These are phyloP conservation scores for Dendrocincla fuliginosa DNA, from an alignment of 2,797 vertebrate genomes.

Conservation along the genomic window DNA sequence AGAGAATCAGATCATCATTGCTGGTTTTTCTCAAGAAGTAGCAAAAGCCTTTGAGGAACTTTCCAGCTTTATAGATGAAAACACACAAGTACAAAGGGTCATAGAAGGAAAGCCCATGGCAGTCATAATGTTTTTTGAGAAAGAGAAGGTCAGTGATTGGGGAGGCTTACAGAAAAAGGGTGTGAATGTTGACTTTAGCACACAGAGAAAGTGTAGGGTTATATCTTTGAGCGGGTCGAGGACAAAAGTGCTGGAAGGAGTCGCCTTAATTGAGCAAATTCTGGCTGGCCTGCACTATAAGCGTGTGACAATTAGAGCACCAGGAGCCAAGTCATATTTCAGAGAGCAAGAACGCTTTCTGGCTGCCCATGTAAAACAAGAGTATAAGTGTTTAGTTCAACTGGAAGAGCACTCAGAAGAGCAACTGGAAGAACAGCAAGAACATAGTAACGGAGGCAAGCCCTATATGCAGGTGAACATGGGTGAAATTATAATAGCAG, in stretches of 20 bases:
- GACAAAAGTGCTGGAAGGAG: conserved; percentile 71
- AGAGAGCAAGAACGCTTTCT: conserved; percentile 61
- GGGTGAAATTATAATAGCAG: conserved; percentile 67
- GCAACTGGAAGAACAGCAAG: not conserved
- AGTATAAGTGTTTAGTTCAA: conserved; percentile 73
- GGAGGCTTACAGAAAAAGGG: not conserved
- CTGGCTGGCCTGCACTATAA: conserved; percentile 52
- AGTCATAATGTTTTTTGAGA: conserved; percentile 75
- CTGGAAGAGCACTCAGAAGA: conserved; percentile 73
- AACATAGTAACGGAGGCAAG: not conserved
- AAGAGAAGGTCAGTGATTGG: conserved; percentile 65
- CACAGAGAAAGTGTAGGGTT: not conserved
- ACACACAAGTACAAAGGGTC: conserved; percentile 67
- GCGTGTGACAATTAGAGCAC: conserved; percentile 72
- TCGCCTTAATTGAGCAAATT: conserved; percentile 43
- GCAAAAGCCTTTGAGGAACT: conserved; percentile 64
- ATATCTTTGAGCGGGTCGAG: conserved; percentile 79
- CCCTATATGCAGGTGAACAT: not conserved
- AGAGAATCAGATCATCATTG: conserved; percentile 65
- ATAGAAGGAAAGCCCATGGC: conserved; percentile 68
- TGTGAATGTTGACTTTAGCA: conserved; percentile 70
- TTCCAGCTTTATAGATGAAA: conserved; percentile 72
- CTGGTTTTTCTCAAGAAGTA: conserved; percentile 78
- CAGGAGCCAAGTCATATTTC: conserved; percentile 84
- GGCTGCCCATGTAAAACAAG: conserved; percentile 11